Evolutionary conservation across 2,113 vertebrate species (phyloP).

Genomic region (Xenopus borealis): DNA sequence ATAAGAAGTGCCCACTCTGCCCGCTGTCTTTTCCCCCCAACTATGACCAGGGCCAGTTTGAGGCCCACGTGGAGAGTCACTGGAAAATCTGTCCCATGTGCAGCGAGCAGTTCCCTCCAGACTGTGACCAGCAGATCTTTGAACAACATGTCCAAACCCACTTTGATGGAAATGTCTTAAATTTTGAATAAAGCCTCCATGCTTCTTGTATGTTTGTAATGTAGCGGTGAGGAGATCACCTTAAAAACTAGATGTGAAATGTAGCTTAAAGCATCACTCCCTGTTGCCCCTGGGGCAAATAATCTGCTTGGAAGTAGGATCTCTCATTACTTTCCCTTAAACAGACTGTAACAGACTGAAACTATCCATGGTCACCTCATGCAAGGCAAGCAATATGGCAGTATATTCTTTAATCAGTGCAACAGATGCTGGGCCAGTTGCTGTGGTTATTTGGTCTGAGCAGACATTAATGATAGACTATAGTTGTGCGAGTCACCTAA

Average conservation of each 20-base stretch:
- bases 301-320: no score
- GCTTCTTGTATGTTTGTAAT: constrained; percentile 43
- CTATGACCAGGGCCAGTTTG: constrained; percentile 95
- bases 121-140: constrained; percentile 91
- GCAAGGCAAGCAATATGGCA: no score
- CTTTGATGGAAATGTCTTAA: constrained; percentile 83
- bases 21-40: constrained; percentile 95
- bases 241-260: constrained; percentile 28
- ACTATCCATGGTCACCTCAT: no score
- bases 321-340: no score
- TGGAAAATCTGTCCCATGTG: constrained; percentile 99
- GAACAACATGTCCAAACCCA: constrained; percentile 95
- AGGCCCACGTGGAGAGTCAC: constrained; percentile 96
- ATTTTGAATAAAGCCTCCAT: constrained; percentile 72
- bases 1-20: constrained; percentile 93
- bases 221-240: constrained; percentile 47
- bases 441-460: no score
- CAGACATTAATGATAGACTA: no score
- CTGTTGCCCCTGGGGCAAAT: no score
- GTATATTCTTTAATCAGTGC: no score
- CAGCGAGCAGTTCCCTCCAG: constrained; percentile 92
- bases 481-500: no score
- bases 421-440: no score
- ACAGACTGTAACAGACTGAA: no score
- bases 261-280: constrained; percentile 42